Base-by-base conservation (phyloP, 2,888 invertebrate species). In the Drosophila sordidula region DNA sequence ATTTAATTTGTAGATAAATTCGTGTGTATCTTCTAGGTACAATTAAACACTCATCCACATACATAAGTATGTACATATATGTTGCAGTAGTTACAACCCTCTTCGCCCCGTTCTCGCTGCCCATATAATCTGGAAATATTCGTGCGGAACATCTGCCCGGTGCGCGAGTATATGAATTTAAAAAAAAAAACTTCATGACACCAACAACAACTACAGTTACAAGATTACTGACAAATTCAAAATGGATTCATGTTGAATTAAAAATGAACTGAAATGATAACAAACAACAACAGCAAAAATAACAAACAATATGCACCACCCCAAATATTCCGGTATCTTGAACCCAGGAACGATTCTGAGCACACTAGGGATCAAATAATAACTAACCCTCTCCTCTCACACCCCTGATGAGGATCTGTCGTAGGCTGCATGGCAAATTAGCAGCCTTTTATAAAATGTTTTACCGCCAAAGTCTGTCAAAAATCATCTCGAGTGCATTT, bases 181-280 rank as follows among this genome's bases (percentile, higher is more conserved):
- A 18, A 18, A 59, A 41, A 64, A 34, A 63, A 62, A 47, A 39
- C 36, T 32, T 58, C 39, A 72, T n/a, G 16, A 44, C 1, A 36
- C 6, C 34, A 42, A 44, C 47, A 72, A 46, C 49, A 68, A 66
- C 59, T 1, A 18, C 18, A 56, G 62, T 16, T 64, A 55, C 45
- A 62, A 54, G 63, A 47, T 39, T 32, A 22, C 50, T 25, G 56
- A 68, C 75, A 70, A 70, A 70, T 85, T 85, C 88, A 82, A 82
- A 82, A 82, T 82, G 81, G 77, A 47, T 65, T 46, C 77, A 42
- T 29, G 65, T 47, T 59, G 75, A 45, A 67, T 66, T 56, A 74
- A 70, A 85, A 78, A 64, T 70, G 52, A 79, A 82, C 70, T 75
- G 66, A 78, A 82, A 78, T 81, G 86, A 78, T 78, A 80, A 80